Evolutionary conservation across 2,888 invertebrate genomes (phyloP), one percentile per base, ranked within the genome.

Genomic region (Philonicus albiceps): DNA sequence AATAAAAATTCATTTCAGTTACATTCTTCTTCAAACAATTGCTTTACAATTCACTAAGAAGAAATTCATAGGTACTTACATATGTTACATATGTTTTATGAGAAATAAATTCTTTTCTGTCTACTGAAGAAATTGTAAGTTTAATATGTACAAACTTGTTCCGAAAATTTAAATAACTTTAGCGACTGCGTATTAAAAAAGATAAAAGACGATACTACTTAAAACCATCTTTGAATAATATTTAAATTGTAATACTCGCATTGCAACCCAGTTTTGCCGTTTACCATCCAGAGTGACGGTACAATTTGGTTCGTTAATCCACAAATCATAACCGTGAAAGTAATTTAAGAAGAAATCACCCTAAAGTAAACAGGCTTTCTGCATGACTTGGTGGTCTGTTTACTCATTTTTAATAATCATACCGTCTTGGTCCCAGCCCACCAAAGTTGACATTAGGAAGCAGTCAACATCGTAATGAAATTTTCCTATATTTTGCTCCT

Each of bases 351-450:
- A 37, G 37, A 40, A 76, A 37, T 76, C 76, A 40, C 40, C 76
- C 76, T 76, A 19, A 40, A 76, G 40, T 76, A 37, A 37, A 76
- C 76, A 76, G n/a, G 76, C 37, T 76, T 76, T 76, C 76, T 40
- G 37, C 76, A 76, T 76, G 76, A 40, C 76, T 76, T n/a, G 64
- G 27, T 11, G 64, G 64, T 64, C 27, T 64, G 64, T 64, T 64
- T 64, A 64, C 22, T 37, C 40, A 76, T 40, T 76, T 76, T 76
- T 76, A 76, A 76, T 76, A 76, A 76, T 40, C 40, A 27, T 64
- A 27, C 22, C 27, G 64, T 64, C 64, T 64, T 64, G 64, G 64
- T 64, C 64, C 22, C 27, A 22, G 7, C 27, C 22, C 22, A 11
- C 64, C 22, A 22, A 1, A 27, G 64, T 64, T 64, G 64, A 27